phyloP scores from a whole-genome alignment of 2,113 vertebrate genomes.

The Anolis carolinensis region DNA sequence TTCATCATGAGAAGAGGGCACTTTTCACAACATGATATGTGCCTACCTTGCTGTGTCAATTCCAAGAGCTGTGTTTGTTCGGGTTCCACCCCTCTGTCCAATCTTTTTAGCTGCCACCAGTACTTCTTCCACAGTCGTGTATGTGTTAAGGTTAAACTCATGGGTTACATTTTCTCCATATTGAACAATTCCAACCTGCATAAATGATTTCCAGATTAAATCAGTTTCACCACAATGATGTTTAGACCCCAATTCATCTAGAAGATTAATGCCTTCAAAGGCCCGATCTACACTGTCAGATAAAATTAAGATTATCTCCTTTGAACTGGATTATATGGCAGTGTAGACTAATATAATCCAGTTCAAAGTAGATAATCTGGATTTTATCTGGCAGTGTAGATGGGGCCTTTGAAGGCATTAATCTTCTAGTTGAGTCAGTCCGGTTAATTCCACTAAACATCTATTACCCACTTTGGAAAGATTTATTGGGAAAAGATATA shows the following conservation, averaged over 20 bases:
- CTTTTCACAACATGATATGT: neutral
- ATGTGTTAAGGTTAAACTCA: conserved; percentile 90
- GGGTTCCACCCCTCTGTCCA: conserved; percentile 82
- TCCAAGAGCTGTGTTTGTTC: conserved; percentile 90
- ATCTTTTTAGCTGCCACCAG: conserved; percentile 77
- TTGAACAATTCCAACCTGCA: conserved; percentile 95
- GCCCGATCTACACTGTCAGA: too few species aligned
- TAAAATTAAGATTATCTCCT: too few species aligned
- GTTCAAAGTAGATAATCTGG: too few species aligned
- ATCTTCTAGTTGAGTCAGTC: neutral
- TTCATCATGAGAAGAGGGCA: too few species aligned
- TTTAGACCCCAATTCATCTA: too few species aligned
- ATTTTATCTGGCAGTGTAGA: neutral
- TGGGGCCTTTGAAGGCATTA: neutral
- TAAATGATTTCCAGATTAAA: neutral
- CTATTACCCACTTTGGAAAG: neutral
- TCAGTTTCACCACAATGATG: too few species aligned
- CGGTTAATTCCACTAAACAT: neutral
- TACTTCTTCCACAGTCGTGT: conserved; percentile 80
- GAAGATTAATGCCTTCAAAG: too few species aligned
- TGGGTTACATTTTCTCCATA: conserved; percentile 90
- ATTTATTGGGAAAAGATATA: neutral
- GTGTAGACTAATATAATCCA: too few species aligned
- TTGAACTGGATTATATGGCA: too few species aligned
- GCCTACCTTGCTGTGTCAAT: conserved; percentile 90